Base-by-base conservation (phyloP, 2,797 vertebrate species). In the Enteromius argenteus region DNA sequence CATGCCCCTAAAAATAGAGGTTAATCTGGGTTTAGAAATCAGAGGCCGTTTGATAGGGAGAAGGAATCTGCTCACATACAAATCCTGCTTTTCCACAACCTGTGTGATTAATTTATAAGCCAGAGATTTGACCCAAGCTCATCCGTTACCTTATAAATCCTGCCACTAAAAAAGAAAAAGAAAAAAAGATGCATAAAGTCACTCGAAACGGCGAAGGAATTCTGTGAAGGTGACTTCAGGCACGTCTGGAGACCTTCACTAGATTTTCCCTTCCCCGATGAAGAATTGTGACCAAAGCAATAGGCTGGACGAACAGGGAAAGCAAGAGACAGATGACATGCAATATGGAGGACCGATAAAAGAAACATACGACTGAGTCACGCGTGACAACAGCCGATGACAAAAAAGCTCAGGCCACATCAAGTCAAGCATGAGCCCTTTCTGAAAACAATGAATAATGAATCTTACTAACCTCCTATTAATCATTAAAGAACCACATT, bases 391-490 rank as follows among this genome's bases (percentile, higher is more conserved):
- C 89, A 88, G 85, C 83, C 64, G 87, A 89, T 89, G 89, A 88
- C 83, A 87, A 87, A 88, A 88, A 81, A 76, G 83, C 85, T 86
- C 71, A 35, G 62, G 84, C 87, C 84, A 89, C 84, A 87, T 87
- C 89, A 90, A 88, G 81, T 88, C 88, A 46, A 85, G 90, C 90
- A 92, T 78, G 86, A 90, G 90, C 77, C 91, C 91, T 90, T 89
- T 93, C 92, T 90, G 85, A 92, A 92, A 91, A 88, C 85, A 88
- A 94, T 95, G 80, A 95, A 95, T 95, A 95, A 95, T 95, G 81
- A 91, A 95, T 94, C 93, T 94, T 93, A 95, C 92, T 94, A 95
- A 94, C 91, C 89, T 91, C 90, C 81, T 93, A 95, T 95, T 90
- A 94, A 95, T 94, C 91, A 94, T 96, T 95, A 94, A 95, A 87